phyloP scores from a whole-genome alignment of 2,113 vertebrate species.

The Pollachius pollachius region DNA sequence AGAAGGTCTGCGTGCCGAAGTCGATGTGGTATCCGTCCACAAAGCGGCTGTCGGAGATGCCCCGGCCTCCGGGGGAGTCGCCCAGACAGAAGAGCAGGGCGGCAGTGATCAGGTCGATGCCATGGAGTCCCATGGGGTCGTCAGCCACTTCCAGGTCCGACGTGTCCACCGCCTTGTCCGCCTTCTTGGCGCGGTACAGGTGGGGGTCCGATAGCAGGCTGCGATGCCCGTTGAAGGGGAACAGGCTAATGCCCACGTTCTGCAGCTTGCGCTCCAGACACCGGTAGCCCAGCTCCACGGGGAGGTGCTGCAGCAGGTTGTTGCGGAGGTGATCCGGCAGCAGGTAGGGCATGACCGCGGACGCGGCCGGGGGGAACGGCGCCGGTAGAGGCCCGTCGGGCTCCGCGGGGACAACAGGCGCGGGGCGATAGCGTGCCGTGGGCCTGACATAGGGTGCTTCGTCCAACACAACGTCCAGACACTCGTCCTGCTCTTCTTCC shows the following conservation, averaged over 20 bases:
- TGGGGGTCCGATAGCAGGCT: conserved; percentile 82
- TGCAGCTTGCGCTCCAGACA: conserved; percentile 82
- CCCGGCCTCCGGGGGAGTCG: conserved; percentile 91
- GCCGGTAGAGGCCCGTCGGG: conserved; percentile 64
- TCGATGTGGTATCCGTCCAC: conserved; percentile 90
- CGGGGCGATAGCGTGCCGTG: conserved; percentile 70
- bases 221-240: conserved; percentile 80
- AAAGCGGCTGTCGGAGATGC: conserved; percentile 94
- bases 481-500: conserved; percentile 58
- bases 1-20: conserved; percentile 97
- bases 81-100: conserved; percentile 95
- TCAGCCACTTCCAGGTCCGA: conserved; percentile 92
- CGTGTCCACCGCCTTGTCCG: conserved; percentile 97
- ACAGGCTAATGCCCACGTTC: conserved; percentile 79
- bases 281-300: conserved; percentile 76
- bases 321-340: conserved; percentile 78
- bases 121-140: conserved; percentile 95
- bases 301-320: conserved; percentile 75
- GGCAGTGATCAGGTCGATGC: conserved; percentile 96
- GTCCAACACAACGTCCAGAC: conserved; percentile 73
- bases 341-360: conserved; percentile 56
- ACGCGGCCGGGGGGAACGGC: conserved; percentile 35
- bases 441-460: conserved; percentile 68
- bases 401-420: conserved; percentile 70
- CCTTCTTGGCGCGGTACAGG: conserved; percentile 84